Conservation (phyloP, 1,140 invertebrate species). For the Coboldia fuscipes region DNA sequence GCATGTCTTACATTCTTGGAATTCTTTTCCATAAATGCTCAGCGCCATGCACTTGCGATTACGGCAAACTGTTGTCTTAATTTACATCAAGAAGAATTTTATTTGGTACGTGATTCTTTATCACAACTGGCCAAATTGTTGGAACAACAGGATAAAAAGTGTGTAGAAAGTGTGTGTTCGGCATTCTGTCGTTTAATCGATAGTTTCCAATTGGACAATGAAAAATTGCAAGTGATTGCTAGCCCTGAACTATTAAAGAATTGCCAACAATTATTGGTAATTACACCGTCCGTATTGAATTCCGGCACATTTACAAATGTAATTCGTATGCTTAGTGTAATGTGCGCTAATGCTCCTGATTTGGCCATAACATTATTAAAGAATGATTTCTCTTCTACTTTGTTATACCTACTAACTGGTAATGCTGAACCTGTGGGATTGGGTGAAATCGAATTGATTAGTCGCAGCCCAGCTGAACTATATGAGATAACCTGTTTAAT, state of each 20-base stretch:
- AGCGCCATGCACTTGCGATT: conserved; percentile 81
- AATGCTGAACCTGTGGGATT: conserved; percentile 32
- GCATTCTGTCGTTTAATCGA: conserved; percentile 92
- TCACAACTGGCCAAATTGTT: conserved; percentile 61
- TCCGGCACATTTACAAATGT: conserved; percentile 91
- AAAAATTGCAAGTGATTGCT: conserved; percentile 83
- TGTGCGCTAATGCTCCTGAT: conserved; percentile 86
- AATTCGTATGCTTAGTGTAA: conserved; percentile 81
- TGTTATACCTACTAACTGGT: conserved; percentile 78
- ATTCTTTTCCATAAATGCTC: conserved; percentile 93
- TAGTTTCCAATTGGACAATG: conserved; percentile 82
- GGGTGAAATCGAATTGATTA: conserved; percentile 58
- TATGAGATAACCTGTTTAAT: conserved; percentile 93
- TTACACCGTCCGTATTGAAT: conserved; percentile 79
- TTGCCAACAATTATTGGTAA: conserved; percentile 77
- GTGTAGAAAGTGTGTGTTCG: conserved; percentile 89
- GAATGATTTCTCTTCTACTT: conserved; percentile 86
- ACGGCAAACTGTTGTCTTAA: conserved; percentile 95
- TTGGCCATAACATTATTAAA: conserved; percentile 75
- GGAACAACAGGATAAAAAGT: conserved; percentile 92
- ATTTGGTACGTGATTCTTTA: conserved; percentile 73
- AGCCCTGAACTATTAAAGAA: conserved; percentile 80
- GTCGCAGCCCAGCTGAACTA: conserved; percentile 81
- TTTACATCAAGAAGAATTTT: conserved; percentile 80
- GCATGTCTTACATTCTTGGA: conserved; percentile 91